Base-by-base conservation (phyloP, 2,888 invertebrate species). In the Nomada goodeniana region DNA sequence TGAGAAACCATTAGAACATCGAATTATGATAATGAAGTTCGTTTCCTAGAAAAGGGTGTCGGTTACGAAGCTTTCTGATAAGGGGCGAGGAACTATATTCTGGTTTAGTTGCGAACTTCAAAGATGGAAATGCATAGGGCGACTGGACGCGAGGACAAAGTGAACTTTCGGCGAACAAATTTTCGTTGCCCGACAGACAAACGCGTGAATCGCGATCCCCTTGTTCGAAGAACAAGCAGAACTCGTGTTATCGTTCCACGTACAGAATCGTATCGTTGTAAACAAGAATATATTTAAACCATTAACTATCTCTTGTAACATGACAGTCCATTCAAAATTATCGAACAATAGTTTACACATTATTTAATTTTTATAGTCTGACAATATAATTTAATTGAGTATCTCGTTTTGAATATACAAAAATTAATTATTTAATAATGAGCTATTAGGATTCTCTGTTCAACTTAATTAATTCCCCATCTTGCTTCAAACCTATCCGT, bases 11-110 rank as follows among this genome's bases (percentile, higher is more conserved):
- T 82, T 79, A 75, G 26, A 44, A 61, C 65, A 60, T 55, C 47
- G 69, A 65, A 52, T 82, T 79, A 79, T 75, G 70, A 69, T 79
- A 79, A 82, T 70, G 74, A 70, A 75, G 64, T 75, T 75, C 79
- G n/a, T 59, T 26, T 26, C 59, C 0, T 18, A 13, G 20, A 36
- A 44, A 23, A 36, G 50, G 36, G 53, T 79, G 59, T 63, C 73
- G 55, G 47, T 64, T 61, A 67, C 78, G 47, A 57, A 20, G 59
- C 26, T 42, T 67, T 68, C 68, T 23, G n/a, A 18, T 9, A 44
- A 15, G 10, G 20, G n/a, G 15, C 26, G 29, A 20, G 26, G 47
- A 71, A 42, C 47, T 73, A 59, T n/a, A 52, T 36, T 18, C 47
- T 59, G 44, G 15, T 36, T 57, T 52, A 26, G 64, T 9, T 52